phyloP scores from a whole-genome alignment of 2,113 vertebrate genomes.

The Silurus meridionalis region DNA sequence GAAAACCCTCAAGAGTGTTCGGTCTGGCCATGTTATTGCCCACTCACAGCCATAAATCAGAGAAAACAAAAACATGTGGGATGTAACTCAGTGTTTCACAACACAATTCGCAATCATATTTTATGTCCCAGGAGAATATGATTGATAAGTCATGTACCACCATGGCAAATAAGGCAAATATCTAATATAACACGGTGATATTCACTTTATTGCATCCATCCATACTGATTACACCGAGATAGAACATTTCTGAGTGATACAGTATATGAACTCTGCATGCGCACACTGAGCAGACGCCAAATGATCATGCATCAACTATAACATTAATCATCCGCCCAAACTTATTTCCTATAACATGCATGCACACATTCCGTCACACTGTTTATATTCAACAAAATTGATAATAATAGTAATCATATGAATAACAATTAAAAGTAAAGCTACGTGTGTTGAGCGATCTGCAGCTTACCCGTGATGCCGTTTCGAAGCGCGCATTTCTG shows the following conservation, averaged over 20 bases:
- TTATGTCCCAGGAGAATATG: neutral
- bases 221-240: too few species aligned
- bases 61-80: neutral
- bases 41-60: neutral
- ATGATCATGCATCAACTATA: neutral
- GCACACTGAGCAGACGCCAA: neutral
- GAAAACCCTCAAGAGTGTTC: neutral
- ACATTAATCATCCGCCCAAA: neutral
- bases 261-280: neutral
- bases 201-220: neutral
- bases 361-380: neutral
- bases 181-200: neutral
- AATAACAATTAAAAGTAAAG: neutral
- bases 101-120: neutral
- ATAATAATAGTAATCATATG: neutral
- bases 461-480: slow-evolving; percentile 42
- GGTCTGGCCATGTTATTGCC: neutral
- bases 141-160: neutral
- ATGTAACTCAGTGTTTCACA: neutral
- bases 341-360: neutral
- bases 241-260: neutral
- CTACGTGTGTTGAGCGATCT: neutral
- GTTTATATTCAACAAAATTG: neutral
- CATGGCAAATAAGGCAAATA: neutral
- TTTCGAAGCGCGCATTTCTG: slow-evolving; percentile 26